A percentile compares a stretch with the other conserved stretches of the same genome.
These are phyloP conservation scores for Condylostylus longicornis DNA, from an alignment of 1,140 invertebrate species.

Conservation along the genomic window DNA sequence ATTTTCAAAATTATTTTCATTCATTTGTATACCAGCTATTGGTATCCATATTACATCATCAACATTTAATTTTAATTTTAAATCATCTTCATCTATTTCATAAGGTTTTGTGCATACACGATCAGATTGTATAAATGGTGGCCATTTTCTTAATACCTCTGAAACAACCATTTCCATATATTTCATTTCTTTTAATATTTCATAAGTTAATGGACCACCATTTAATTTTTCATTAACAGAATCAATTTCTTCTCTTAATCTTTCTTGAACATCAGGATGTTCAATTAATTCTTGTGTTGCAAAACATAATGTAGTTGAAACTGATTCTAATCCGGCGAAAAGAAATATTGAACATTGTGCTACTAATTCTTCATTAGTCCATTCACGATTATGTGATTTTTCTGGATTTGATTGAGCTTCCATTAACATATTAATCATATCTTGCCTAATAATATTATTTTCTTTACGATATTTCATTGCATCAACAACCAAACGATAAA, in stretches of 20 bases:
- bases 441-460: conserved; percentile 26
- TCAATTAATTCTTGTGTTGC: conserved; percentile 35
- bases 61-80: conserved; percentile 17
- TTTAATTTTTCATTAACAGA: conserved; percentile 18
- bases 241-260: conserved; percentile 40
- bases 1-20: conserved; percentile 37
- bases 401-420: conserved; percentile 14
- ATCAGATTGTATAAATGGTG: conserved; percentile 34
- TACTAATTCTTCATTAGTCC: conserved; percentile 23
- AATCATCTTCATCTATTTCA: conserved; percentile 9
- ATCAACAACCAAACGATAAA: conserved; percentile 19
- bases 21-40: conserved; percentile 29
- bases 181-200: conserved; percentile 39
- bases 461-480: conserved; percentile 26
- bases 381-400: conserved; percentile 1
- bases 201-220: conserved; percentile 33
- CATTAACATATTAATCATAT: conserved; percentile 36
- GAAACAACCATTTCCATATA: conserved; percentile 49
- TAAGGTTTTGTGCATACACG: conserved; percentile 28
- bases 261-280: conserved; percentile 39
- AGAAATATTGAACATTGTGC: conserved; percentile 33
- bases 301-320: conserved; percentile 37
- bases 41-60: conserved; percentile 33
- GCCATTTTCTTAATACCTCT: conserved; percentile 42
- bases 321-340: conserved; percentile 42